Evolutionary conservation across 1,140 invertebrate genomes (phyloP).

Genomic region (Cyclina sinensis): DNA sequence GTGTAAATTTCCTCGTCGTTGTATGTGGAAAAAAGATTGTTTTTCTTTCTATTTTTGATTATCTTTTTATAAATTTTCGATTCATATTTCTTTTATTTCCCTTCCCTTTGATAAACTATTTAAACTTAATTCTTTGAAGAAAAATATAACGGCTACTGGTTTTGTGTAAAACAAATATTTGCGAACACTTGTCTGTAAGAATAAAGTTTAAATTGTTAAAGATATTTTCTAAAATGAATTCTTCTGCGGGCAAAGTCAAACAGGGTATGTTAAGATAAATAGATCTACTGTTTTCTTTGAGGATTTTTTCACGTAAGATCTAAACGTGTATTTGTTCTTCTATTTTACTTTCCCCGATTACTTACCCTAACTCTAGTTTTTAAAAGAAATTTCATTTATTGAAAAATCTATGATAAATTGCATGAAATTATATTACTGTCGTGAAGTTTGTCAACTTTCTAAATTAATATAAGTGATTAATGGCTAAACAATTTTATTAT

Average conservation of each 20-base stretch:
- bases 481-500: neutral
- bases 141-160: neutral
- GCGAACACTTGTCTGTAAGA: neutral
- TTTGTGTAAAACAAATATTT: neutral
- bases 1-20: too few relatives aligned
- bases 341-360: neutral
- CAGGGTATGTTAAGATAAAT: neutral
- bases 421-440: neutral
- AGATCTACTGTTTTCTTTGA: neutral
- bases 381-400: neutral
- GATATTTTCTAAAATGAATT: neutral
- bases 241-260: neutral
- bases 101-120: too few relatives aligned
- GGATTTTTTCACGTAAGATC: too few relatives aligned
- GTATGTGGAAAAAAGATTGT: too few relatives aligned
- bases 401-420: neutral
- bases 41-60: too few relatives aligned
- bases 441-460: neutral
- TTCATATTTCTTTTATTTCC: too few relatives aligned
- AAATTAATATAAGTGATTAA: neutral
- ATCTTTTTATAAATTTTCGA: too few relatives aligned
- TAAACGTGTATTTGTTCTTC: too few relatives aligned
- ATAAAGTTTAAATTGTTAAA: neutral
- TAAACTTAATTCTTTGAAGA: neutral
- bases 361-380: too few relatives aligned